Evolutionary conservation across 2,797 vertebrate genomes (phyloP), one percentile per base, ranked within the genome.

Genomic region (Macropodus opercularis): DNA sequence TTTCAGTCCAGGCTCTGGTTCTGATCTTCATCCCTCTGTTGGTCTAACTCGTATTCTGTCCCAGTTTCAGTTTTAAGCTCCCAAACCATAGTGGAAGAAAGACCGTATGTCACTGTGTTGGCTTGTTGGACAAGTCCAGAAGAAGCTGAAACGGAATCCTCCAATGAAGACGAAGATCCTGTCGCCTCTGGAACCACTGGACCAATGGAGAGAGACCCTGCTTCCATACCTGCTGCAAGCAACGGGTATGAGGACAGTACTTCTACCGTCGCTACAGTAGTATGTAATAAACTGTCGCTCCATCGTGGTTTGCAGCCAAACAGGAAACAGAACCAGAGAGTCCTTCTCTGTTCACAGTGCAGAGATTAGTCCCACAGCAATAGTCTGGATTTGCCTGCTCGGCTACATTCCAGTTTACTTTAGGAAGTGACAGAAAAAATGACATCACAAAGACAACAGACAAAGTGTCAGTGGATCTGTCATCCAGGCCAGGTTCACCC

Each of bases 121-220:
- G 43, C 78, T 1, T 50, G 42, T 22, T 91, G 83, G 89, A 61
- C 43, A 1, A 77, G 26, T 21, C 78, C 75, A 9, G 88, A 86
- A 1, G 88, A 89, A 22, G 39, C 2, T 14, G 87, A 85, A 5
- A 59, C 76, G 0, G 90, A 87, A 5, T 90, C 88, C 0, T 90
- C 88, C 41, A 81, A 80, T 76, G 90, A 90, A 43, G 87, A 87
- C 15, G 85, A 89, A 8, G 67, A 74, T 13, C 15, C 29, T 0
- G 2, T 47, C 49, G 24, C 46, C 22, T 15, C 68, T 49, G 39
- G n/a, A 19, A 35, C 22, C 2, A 14, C 51, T 5, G 63, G 17
- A 44, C 49, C 51, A 35, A 36, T 23, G 38, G 59, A 24, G 53
- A 47, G 15, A 58, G 48, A 66, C 31, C 41, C 44, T 22, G 7